Base-by-base conservation (phyloP, 2,888 invertebrate genomes). In the Spialia ferax region DNA sequence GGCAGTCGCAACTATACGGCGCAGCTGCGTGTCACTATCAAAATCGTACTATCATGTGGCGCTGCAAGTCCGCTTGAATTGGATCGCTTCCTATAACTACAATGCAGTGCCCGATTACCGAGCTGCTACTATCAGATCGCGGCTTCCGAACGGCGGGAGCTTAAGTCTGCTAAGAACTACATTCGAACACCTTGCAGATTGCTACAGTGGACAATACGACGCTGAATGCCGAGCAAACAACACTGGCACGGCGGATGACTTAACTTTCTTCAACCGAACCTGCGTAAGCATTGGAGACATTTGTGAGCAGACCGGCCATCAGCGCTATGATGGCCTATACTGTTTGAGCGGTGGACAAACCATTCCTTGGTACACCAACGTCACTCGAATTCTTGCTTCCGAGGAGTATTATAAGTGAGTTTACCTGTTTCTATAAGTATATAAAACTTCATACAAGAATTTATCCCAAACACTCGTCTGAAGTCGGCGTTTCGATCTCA, bases 351-450 rank as follows among this genome's bases (percentile, higher is more conserved):
- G 76, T 4, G 64, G 54, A 6, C 73, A 82, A 18, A 71, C 71
- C 0, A 75, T 92, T 0, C 93, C 94, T 0, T 92, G 96, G 81
- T 94, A 94, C 61, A 81, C 85, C 0, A 89, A 95, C 50, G 87
- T 95, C 3, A 94, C 88, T 0, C 89, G 96, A 55, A 84, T 88
- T 7, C 81, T 96, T 23, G 95, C 96, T 1, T 93, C 95, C 0
- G 96, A 96, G 77, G 95, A 96, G 77, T 96, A 95, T 83, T 96
- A 95, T 79, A 95, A 95, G 96, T 96, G 79, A 93, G 95, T 82
- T 45, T 32, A 10, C 8, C 11, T n/a, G 5, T n/a, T 0, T 1
- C 15, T 42, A 15, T 7, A 45, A 15, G n/a, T 45, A 5, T 45
- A 10, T 11, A 10, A 11, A 35, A 8, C 10, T 2, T 20, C 20